Base-by-base conservation (phyloP, 2,888 invertebrate species). In the Zaprionus bogoriensis region DNA sequence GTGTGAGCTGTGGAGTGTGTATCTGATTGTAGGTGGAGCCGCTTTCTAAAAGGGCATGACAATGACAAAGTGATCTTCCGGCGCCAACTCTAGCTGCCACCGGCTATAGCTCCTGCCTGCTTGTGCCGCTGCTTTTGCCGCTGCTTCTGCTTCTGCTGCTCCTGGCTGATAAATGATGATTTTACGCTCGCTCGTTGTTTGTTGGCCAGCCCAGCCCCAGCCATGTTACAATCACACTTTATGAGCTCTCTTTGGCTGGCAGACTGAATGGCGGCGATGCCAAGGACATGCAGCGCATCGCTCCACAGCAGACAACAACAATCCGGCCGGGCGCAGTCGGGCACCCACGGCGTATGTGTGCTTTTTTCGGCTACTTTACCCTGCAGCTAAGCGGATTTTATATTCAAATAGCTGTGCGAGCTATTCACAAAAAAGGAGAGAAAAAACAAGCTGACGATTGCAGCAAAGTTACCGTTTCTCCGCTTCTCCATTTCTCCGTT, bases 1-100 rank as follows among this genome's bases (percentile, higher is more conserved):
- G 19, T 19, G 9, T 23, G 17, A n/a, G 19, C 20, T 41, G 32
- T 32, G 5, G 41, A 14, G 57, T 44, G 41, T 63, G 67, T 39
- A 51, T 25, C 20, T 55, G 39, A 20, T 25, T 27, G 62, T 59
- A 71, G 74, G 58, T 61, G 70, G 67, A 55, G 53, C 23, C 59
- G 32, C 62, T 63, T 65, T 69, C 65, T 32, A 53, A 72, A 82
- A 72, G 64, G 66, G 70, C 70, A 67, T 78, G 88, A 87, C 88
- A 88, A 82, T 88, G 87, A 87, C 87, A 87, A 88, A 87, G 80
- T 88, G 82, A 88, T 87, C 80, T 84, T 86, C 75, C 75, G 87
- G 87, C 88, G 84, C 84, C 87, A 79, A 60, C 45, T 22, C 42
- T 20, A 38, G 46, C 32, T 32, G 10, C 27, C n/a, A n/a, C n/a